phyloP scores from a whole-genome alignment of 2,797 vertebrate species.

The Cuniculus paca region DNA sequence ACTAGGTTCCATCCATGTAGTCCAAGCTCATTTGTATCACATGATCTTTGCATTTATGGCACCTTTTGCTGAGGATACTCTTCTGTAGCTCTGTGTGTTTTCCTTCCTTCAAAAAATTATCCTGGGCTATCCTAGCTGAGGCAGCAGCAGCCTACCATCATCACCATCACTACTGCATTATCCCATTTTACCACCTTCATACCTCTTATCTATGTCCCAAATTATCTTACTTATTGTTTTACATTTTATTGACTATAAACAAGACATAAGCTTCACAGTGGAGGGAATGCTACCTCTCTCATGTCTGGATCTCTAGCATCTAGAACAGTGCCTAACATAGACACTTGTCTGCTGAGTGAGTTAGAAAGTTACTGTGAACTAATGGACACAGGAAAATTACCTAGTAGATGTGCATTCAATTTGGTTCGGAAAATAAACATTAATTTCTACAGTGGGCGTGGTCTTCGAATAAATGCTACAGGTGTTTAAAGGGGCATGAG shows the following conservation, averaged over 20 bases:
- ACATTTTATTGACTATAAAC: background rate
- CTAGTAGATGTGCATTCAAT: background rate
- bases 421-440: constrained; percentile 17
- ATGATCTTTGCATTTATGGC: background rate
- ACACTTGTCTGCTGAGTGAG: background rate
- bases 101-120: background rate
- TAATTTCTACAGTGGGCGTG: background rate
- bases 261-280: background rate
- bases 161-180: background rate
- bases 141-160: background rate
- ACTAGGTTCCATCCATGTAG: background rate
- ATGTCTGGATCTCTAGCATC: background rate
- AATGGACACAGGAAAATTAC: background rate
- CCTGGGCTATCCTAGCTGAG: background rate
- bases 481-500: background rate
- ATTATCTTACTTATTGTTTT: background rate
- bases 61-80: background rate
- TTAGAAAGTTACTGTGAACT: background rate
- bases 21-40: background rate
- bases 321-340: background rate
- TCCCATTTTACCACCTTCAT: background rate
- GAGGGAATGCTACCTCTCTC: background rate
- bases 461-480: background rate
- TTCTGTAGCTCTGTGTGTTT: background rate
- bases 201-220: background rate